A percentile compares a stretch with the other conserved stretches of the same genome.
phyloP scores from a whole-genome alignment of 1,140 invertebrate genomes.

The Drosophila kikkawai region DNA sequence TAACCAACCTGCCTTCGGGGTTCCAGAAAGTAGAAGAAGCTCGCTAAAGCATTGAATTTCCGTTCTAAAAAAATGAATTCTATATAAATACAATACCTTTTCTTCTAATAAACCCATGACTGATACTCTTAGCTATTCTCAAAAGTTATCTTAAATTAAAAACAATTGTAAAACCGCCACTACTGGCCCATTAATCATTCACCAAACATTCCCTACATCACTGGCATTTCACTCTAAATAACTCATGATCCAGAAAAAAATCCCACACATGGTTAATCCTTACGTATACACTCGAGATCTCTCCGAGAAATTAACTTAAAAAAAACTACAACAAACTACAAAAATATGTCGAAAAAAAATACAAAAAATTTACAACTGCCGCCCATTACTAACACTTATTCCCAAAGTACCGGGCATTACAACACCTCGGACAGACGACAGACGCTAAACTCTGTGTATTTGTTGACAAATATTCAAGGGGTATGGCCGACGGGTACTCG shows the following conservation, averaged over 20 bases:
- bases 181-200: conserved; percentile 67
- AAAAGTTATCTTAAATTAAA: neutral
- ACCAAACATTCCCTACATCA: neutral
- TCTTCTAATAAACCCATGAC: neutral
- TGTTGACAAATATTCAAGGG: conserved; percentile 73
- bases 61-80: no score
- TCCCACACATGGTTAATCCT: conserved; percentile 78
- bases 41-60: no score
- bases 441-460: conserved; percentile 70
- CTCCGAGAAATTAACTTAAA: conserved; percentile 23
- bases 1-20: no score
- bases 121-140: neutral
- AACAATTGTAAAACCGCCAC: conserved; percentile 35
- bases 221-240: conserved; percentile 31
- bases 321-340: conserved; percentile 8
- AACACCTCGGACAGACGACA: conserved; percentile 69
- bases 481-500: conserved; percentile 12
- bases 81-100: no score
- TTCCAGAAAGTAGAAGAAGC: no score
- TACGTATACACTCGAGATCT: conserved; percentile 49
- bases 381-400: conserved; percentile 24
- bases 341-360: conserved; percentile 62
- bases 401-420: conserved; percentile 60
- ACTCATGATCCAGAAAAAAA: conserved; percentile 45
- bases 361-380: conserved; percentile 76